These are phyloP conservation scores for Tragelaphus scriptus DNA, from an alignment of 2,113 vertebrate species.

Conservation along the genomic window DNA sequence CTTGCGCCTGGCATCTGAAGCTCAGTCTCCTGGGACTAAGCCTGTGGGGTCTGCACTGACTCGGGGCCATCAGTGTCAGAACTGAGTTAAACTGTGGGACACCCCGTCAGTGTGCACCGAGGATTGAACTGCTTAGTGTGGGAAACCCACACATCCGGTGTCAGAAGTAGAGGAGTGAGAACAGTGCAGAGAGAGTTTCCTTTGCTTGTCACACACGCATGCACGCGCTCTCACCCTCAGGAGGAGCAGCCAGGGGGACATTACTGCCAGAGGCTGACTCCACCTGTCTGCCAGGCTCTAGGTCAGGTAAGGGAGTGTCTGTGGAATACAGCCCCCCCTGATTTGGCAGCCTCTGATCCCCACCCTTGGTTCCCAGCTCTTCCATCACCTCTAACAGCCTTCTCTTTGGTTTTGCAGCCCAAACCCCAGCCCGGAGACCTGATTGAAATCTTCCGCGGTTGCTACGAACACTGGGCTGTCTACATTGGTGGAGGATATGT, in stretches of 20 bases:
- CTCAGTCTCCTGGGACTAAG: not conserved
- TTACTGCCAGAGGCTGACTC: too few relatives aligned
- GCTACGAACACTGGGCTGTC: constrained; percentile 88
- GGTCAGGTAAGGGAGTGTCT: too few relatives aligned
- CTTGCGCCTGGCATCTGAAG: not conserved
- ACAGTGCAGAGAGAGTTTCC: too few relatives aligned
- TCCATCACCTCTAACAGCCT: accelerated
- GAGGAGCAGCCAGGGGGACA: too few relatives aligned
- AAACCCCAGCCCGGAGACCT: constrained; percentile 83
- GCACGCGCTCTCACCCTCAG: too few relatives aligned
- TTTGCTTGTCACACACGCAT: too few relatives aligned
- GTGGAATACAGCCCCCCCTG: too few relatives aligned
- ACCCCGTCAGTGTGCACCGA: not conserved
- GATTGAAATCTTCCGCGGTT: constrained; percentile 84
- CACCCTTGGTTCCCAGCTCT: not conserved
- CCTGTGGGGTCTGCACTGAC: not conserved
- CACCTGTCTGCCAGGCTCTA: too few relatives aligned
- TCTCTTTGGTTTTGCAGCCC: constrained; percentile 52
- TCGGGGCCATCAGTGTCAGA: not conserved
- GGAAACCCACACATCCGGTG: not conserved
- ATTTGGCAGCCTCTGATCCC: too few relatives aligned
- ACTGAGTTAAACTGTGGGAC: not conserved
- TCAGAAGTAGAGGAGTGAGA: too few relatives aligned
- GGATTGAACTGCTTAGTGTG: not conserved
- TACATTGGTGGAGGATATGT: constrained; percentile 86